Percentiles rank a stretch among this genome's conserved stretches.
phyloP scores from a whole-genome alignment of 1,140 invertebrate genomes.

The Stenopsyche tienmushanensis region DNA sequence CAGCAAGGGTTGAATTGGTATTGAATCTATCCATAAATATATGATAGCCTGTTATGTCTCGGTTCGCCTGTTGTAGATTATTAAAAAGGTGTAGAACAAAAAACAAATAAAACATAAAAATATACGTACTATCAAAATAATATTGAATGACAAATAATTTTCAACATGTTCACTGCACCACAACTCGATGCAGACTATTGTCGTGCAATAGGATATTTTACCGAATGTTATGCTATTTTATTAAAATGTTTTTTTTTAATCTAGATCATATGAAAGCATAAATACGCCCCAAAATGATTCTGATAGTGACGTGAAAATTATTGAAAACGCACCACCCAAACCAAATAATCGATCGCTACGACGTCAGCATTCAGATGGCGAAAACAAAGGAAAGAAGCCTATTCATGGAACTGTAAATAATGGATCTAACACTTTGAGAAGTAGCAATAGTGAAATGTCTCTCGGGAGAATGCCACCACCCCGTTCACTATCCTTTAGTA shows the following conservation, averaged over 20 bases:
- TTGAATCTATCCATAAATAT: too few species aligned
- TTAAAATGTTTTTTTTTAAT: neutral
- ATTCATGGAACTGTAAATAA: neutral
- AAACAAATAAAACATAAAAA: too few species aligned
- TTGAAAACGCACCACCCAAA: constrained; percentile 23
- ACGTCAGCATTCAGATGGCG: constrained; percentile 37
- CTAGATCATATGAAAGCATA: constrained; percentile 38
- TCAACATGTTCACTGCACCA: too few species aligned
- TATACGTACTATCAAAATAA: too few species aligned
- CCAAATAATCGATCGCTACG: constrained; percentile 18
- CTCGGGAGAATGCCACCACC: constrained; percentile 48
- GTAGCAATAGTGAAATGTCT: constrained; percentile 53
- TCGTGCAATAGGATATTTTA: too few species aligned
- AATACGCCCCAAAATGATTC: constrained; percentile 33
- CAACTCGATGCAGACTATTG: too few species aligned
- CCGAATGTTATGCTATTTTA: too few species aligned
- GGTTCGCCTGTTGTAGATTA: too few species aligned
- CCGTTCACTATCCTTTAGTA: constrained; percentile 53
- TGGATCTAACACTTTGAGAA: constrained; percentile 8
- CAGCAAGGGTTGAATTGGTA: too few species aligned
- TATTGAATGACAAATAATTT: too few species aligned
- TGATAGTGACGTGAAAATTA: constrained; percentile 29
- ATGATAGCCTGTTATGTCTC: too few species aligned
- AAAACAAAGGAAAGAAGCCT: constrained; percentile 19
- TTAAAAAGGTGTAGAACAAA: too few species aligned